Evolutionary conservation across 2,797 vertebrate species (phyloP), one percentile per base, ranked within the genome.

Genomic region (Gallinago stenura): DNA sequence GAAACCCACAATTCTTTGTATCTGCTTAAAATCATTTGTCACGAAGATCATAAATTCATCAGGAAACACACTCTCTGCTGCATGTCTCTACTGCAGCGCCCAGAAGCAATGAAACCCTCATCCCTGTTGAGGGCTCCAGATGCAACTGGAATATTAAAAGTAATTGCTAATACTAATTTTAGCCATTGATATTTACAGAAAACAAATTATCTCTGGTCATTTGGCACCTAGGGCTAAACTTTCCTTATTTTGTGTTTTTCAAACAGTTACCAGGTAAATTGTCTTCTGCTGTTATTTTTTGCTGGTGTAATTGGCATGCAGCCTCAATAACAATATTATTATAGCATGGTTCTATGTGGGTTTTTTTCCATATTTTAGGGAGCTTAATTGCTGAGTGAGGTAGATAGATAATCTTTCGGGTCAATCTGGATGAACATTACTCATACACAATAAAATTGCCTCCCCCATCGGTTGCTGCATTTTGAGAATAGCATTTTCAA

Each of bases 291-390:
- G 39, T 72, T 81, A 56, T n/a, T 90, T 93, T 90, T 79, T 54
- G 33, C 39, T 94, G 68, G 73, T 77, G 2, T 45, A 84, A 79
- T 2, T 89, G 64, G 83, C 22, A 13, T 4, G 17, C 39, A 6
- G 7, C 24, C 78, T 90, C 70, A 73, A 5, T 46, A 84, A 84
- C 80, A 93, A 25, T 46, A 33, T 73, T 68, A 71, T 90, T 87
- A 93, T 51, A 95, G 88, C 48, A 69, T 7, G 83, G 48, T 11
- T 87, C 77, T 53, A 41, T 54, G 80, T 78, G 76, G 30, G 12
- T 62, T 89, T 72, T 20, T 72, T 51, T 16, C 50, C n/a, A 31
- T 87, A 93, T 93, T 96, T 97, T 93, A 77, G 61, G 91, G 81
- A 91, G 45, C 6, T 87, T 95, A 96, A 95, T 95, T 93, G 79